Conservation (phyloP, 92 coral and sea anemone genomes). For the Umimayanthus kanabou region DNA sequence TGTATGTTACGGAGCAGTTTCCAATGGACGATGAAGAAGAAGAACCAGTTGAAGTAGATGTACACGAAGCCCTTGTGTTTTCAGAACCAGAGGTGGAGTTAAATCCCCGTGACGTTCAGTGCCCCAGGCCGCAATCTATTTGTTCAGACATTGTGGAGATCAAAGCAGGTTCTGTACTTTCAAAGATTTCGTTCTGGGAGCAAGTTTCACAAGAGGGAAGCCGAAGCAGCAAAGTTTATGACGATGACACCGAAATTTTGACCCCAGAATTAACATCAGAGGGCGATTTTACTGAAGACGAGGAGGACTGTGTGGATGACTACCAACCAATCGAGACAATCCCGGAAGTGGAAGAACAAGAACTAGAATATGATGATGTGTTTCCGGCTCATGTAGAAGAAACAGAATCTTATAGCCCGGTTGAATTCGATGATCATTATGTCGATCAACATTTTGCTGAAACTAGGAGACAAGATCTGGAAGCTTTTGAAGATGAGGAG, state of each 20-base stretch:
- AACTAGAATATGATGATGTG: constrained; percentile 83
- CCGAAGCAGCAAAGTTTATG: constrained; percentile 47
- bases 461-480: constrained; percentile 19
- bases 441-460: constrained; percentile 15
- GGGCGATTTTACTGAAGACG: constrained; percentile 37
- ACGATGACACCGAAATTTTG: constrained; percentile 16
- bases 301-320: constrained; percentile 60
- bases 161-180: constrained; percentile 39
- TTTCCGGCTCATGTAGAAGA: constrained; percentile 84
- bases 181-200: constrained; percentile 49
- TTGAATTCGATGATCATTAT: constrained; percentile 26
- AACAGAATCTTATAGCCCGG: constrained; percentile 18
- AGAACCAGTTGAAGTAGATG: constrained; percentile 51
- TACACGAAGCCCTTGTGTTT: constrained; percentile 38
- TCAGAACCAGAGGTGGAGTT: constrained; percentile 50
- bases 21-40: constrained; percentile 27
- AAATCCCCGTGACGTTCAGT: constrained; percentile 26
- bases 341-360: constrained; percentile 44
- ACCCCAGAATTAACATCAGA: constrained; percentile 21
- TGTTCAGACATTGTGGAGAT: constrained; percentile 39
- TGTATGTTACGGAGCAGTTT: constrained; percentile 49
- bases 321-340: constrained; percentile 56
- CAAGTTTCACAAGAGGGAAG: constrained; percentile 55
- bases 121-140: constrained; percentile 40
- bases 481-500: constrained; percentile 8